Conservation (phyloP, 2,888 invertebrate genomes). For the Hyppa rectilinea region DNA sequence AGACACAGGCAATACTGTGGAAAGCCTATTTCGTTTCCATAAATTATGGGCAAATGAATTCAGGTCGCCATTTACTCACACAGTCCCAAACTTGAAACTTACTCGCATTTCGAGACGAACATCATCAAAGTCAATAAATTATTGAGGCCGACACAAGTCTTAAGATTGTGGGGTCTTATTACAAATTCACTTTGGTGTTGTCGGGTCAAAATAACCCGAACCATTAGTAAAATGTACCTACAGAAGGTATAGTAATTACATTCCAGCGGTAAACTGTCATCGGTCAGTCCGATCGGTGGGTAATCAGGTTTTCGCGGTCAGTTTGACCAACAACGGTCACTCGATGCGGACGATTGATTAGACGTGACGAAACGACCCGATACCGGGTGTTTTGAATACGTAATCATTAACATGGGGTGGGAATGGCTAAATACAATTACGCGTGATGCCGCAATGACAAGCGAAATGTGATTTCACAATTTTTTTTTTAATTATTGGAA, state of each 20-base stretch:
- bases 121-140: constrained; percentile 82
- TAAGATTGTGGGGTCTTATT: constrained; percentile 80
- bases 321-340: constrained; percentile 78
- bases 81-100: constrained; percentile 68
- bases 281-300: constrained; percentile 73
- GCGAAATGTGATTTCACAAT: background rate
- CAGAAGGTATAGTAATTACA: constrained; percentile 80
- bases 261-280: constrained; percentile 85
- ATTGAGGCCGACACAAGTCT: constrained; percentile 78
- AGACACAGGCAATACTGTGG: background rate
- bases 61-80: constrained; percentile 61
- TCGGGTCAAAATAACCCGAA: constrained; percentile 77
- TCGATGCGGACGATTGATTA: constrained; percentile 82
- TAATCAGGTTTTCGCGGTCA: constrained; percentile 81
- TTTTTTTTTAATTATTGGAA: too few relatives aligned
- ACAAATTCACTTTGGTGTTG: constrained; percentile 85
- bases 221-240: constrained; percentile 80
- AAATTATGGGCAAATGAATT: constrained; percentile 54
- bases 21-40: background rate
- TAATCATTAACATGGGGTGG: constrained; percentile 28
- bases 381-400: constrained; percentile 60
- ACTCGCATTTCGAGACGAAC: constrained; percentile 67
- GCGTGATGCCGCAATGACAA: background rate
- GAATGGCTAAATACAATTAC: constrained; percentile 16
- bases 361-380: constrained; percentile 63